phyloP scores from a whole-genome alignment of 2,797 vertebrate genomes.

The Oophaga sylvatica region DNA sequence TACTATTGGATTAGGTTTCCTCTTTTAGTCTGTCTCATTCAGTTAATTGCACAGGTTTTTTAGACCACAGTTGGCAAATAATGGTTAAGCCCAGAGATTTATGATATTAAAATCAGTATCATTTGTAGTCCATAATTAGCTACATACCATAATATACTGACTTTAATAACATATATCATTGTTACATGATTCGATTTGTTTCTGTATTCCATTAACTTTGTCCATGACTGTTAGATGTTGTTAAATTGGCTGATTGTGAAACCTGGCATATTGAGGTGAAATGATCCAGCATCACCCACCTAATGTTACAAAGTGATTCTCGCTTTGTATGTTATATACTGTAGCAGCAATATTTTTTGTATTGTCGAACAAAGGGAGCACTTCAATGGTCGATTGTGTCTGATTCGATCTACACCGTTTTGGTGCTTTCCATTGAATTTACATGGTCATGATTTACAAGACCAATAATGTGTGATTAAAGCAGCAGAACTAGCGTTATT shows the following conservation, averaged over 20 bases:
- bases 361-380: background rate
- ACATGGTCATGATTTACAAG: conserved; percentile 26
- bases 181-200: conserved; percentile 13
- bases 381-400: background rate
- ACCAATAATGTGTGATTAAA: conserved; percentile 37
- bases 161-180: conserved; percentile 1
- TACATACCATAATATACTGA: background rate
- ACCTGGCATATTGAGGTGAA: conserved; percentile 5
- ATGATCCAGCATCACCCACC: background rate
- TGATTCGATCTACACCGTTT: conserved; percentile 10
- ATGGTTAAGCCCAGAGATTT: background rate
- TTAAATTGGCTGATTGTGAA: conserved; percentile 35
- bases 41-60: background rate
- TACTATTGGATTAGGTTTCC: background rate
- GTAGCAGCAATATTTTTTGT: background rate
- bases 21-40: background rate
- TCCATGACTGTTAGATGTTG: conserved; percentile 39
- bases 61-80: background rate
- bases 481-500: conserved; percentile 49
- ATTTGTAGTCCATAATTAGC: background rate
- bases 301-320: conserved; percentile 1
- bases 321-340: background rate
- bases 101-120: conserved; percentile 3
- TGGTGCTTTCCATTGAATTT: conserved; percentile 9
- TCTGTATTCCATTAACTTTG: conserved; percentile 27